Evolutionary conservation across 2,113 vertebrate genomes (phyloP).

Genomic region (Clarias magur): DNA sequence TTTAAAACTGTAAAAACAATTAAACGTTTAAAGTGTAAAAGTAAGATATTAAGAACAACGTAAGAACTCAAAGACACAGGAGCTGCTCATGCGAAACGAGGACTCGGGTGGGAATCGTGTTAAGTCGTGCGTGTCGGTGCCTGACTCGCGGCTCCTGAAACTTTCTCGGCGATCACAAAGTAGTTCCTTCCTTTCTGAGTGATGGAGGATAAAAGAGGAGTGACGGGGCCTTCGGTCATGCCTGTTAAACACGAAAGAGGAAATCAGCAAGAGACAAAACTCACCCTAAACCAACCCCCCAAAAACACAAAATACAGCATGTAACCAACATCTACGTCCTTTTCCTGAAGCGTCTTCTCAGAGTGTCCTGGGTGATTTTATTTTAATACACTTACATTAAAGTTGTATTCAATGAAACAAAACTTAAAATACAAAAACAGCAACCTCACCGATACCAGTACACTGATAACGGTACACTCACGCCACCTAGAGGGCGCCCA

Average conservation of each 20-base stretch:
- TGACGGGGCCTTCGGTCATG: conserved; percentile 84
- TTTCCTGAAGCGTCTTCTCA: not conserved
- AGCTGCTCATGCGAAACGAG: not conserved
- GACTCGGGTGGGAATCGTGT: not conserved
- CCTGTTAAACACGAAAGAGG: conserved; percentile 68
- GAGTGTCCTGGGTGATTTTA: too few relatives aligned
- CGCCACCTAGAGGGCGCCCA: not conserved
- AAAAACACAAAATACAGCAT: not conserved
- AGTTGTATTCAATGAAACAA: not conserved
- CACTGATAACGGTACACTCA: not conserved
- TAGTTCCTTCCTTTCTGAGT: conserved; percentile 84
- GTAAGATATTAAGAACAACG: not conserved
- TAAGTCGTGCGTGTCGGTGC: conserved; percentile 40
- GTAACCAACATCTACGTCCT: not conserved
- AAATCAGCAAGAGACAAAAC: not conserved
- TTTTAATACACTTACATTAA: too few relatives aligned
- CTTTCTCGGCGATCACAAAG: conserved; percentile 89
- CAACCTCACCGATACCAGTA: not conserved
- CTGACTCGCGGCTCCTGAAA: conserved; percentile 46
- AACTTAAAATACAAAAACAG: not conserved
- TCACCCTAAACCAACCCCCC: too few relatives aligned
- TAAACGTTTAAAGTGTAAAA: conserved; percentile 16
- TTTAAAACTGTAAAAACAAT: conserved; percentile 40
- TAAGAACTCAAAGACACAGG: not conserved
- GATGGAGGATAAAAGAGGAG: conserved; percentile 87